Percentiles rank a stretch among this genome's conserved stretches.
Evolutionary conservation across 2,113 vertebrate species (phyloP).

Genomic region (Myrmophylax atrothorax): DNA sequence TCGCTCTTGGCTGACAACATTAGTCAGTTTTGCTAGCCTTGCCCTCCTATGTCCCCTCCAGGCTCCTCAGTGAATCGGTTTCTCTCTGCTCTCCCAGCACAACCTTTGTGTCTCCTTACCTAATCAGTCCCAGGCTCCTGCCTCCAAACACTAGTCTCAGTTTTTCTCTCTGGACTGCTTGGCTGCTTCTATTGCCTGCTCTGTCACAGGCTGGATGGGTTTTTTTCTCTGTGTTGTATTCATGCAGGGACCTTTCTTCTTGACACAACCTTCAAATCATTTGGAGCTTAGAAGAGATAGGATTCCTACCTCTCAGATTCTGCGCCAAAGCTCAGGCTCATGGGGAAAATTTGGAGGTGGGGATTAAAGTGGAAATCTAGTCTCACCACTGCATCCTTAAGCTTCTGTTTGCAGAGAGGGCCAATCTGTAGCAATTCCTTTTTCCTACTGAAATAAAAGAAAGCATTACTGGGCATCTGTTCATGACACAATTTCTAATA

Average conservation of each 20-base stretch:
- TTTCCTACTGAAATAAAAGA: slow-evolving; percentile 14
- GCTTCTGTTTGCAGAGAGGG: not conserved
- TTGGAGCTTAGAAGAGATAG: not conserved
- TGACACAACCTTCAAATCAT: slow-evolving; percentile 25
- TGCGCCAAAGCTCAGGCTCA: not conserved
- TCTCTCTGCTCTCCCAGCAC: not conserved
- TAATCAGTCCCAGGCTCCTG: slow-evolving; percentile 6
- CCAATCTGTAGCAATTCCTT: not conserved
- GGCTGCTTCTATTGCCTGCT: not conserved
- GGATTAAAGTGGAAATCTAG: slow-evolving; percentile 30
- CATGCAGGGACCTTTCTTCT: not conserved
- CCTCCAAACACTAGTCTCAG: not conserved
- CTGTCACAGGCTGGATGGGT: not conserved
- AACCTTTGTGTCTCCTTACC: slow-evolving; percentile 32
- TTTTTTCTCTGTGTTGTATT: not conserved
- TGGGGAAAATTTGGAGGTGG: not conserved
- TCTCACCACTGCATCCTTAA: not conserved
- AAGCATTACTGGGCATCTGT: not conserved
- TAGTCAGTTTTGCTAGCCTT: not conserved
- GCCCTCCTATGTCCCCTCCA: not conserved
- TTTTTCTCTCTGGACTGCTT: not conserved
- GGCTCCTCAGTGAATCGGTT: not conserved
- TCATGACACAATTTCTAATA: not conserved
- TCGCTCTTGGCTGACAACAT: not conserved
- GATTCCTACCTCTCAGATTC: slow-evolving; percentile 51